Evolutionary conservation across 2,113 vertebrate genomes (phyloP), one percentile per base, ranked within the genome.

Genomic region (Tetrax tetrax): DNA sequence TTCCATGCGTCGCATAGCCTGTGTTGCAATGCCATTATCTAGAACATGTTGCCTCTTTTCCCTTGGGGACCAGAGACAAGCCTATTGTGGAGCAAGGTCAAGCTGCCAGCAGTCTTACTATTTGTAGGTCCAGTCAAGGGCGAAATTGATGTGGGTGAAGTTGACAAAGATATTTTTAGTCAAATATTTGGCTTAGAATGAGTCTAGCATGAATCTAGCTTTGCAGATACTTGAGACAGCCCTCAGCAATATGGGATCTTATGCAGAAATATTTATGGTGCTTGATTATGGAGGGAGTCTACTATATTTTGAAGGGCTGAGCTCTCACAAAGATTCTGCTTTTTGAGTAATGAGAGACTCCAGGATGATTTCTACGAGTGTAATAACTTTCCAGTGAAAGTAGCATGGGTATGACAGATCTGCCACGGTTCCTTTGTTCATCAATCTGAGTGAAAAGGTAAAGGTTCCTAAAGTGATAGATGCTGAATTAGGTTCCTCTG

Each of bases 1-100:
- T 35, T 63, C 51, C 37, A 16, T 2, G 17, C 11, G 18, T 22
- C 1, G 0, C 43, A 24, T 4, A 27, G 12, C 1, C 0, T 11
- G 14, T 19, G 24, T 63, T 69, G 33, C 0, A 0, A 64, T 21
- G 5, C 24, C 12, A 4, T 31, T 20, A 47, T 12, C 28, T 38
- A 38, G 61, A 75, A n/a, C 7, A 14, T 24, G 10, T 51, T 90
- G 35, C 31, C 22, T 37, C 25, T 33, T 53, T 54, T 60, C 51
- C 31, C 43, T n/a, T 57, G 33, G 24, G 56, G 31, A 66, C 14
- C 10, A 20, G 45, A 66, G 15, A 43, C 22, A 43, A 79, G 10
- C 5, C 4, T 22, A 57, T 14, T 2, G 1, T 10, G 28, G 10
- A 63, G 1, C 43, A 41, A 23, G 13, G 33, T 45, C 74, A 75